A percentile compares a stretch with the other conserved stretches of the same genome.
These are phyloP conservation scores for Punctoribates punctum DNA, from an alignment of 2,888 invertebrate genomes.

Conservation along the genomic window DNA sequence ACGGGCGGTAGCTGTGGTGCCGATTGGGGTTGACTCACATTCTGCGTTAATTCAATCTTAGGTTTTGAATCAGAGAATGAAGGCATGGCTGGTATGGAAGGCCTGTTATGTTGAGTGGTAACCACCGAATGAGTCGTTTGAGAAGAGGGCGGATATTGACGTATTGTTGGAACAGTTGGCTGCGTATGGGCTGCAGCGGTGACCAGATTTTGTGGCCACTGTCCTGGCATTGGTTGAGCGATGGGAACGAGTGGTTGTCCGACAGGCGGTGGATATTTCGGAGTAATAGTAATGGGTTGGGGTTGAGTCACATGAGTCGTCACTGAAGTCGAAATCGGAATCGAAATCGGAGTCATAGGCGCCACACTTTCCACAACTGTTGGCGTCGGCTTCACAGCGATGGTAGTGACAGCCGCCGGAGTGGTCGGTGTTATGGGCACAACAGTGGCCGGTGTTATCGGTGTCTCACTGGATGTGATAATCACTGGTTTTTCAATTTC, in stretches of 20 bases:
- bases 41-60: slow-evolving; percentile 33
- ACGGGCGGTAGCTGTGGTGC: slow-evolving; percentile 42
- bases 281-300: slow-evolving; percentile 39
- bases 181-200: slow-evolving; percentile 31
- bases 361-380: neutral
- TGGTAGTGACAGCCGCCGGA: neutral
- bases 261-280: slow-evolving; percentile 41
- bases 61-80: slow-evolving; percentile 29
- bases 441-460: slow-evolving; percentile 3
- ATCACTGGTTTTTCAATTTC: neutral
- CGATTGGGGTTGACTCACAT: slow-evolving; percentile 41
- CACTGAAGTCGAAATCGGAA: neutral
- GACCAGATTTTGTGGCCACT: slow-evolving; percentile 43
- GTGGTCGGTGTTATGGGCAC: slow-evolving; percentile 12
- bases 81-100: neutral
- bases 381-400: neutral
- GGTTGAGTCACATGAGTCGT: neutral
- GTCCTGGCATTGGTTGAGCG: slow-evolving; percentile 45
- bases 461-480: neutral
- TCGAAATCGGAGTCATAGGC: neutral
- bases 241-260: slow-evolving; percentile 44
- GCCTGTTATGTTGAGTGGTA: neutral
- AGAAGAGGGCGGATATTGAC: neutral
- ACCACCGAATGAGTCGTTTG: slow-evolving; percentile 5
- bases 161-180: slow-evolving; percentile 35